Percentiles rank a stretch among this genome's conserved stretches.
Evolutionary conservation across 2,888 invertebrate genomes (phyloP).

Genomic region (Drosophila anomalipes): DNA sequence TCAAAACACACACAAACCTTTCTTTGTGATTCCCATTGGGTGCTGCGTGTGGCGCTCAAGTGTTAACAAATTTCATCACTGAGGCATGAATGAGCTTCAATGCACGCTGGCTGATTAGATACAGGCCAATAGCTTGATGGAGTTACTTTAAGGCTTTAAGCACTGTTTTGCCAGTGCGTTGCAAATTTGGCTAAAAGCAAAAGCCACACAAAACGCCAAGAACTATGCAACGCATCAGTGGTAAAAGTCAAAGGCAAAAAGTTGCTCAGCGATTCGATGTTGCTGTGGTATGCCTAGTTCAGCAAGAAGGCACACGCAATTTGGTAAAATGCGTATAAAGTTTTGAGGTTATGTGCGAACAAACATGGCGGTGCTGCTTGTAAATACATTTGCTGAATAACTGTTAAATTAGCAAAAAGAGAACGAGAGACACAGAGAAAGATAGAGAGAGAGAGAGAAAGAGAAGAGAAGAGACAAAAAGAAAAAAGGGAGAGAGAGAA

Average conservation of each 20-base stretch:
- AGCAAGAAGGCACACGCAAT: constrained; percentile 71
- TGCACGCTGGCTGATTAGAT: constrained; percentile 66
- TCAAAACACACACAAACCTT: constrained; percentile 10
- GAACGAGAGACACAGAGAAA: constrained; percentile 1
- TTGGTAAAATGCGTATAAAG: constrained; percentile 74
- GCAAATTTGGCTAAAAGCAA: constrained; percentile 73
- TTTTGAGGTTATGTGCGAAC: constrained; percentile 73
- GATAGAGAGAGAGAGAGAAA: constrained; percentile 5
- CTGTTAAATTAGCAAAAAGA: constrained; percentile 54
- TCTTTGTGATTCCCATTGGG: constrained; percentile 19
- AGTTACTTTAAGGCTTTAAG: constrained; percentile 56
- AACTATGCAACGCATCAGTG: constrained; percentile 67
- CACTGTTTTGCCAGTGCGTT: not conserved
- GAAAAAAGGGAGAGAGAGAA: not conserved
- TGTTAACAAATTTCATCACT: constrained; percentile 76
- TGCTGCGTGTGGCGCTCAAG: constrained; percentile 64
- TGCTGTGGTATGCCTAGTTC: constrained; percentile 10
- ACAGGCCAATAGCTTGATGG: constrained; percentile 39
- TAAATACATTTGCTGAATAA: constrained; percentile 79
- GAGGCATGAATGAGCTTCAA: constrained; percentile 75
- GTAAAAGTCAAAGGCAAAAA: constrained; percentile 63
- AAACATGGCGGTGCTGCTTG: constrained; percentile 74
- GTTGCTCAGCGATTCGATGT: constrained; percentile 30
- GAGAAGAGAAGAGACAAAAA: not conserved
- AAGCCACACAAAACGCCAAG: constrained; percentile 69